phyloP scores from a whole-genome alignment of 1,140 invertebrate genomes.

The Episyrphus balteatus region DNA sequence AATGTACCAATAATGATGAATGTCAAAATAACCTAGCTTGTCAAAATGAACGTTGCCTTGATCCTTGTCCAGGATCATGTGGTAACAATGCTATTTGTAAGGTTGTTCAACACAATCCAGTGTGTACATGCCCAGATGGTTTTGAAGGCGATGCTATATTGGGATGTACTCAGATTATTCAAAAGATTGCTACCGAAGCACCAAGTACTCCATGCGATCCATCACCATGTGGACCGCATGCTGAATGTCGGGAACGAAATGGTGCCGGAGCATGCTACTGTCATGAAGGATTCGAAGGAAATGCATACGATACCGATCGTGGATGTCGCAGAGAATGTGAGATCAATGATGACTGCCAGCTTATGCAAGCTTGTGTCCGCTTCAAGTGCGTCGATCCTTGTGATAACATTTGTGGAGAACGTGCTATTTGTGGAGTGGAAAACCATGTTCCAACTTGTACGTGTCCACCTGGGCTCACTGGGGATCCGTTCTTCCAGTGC shows the following conservation, averaged over 20 bases:
- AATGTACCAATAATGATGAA: constrained; percentile 54
- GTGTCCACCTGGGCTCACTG: constrained; percentile 59
- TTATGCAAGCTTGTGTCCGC: constrained; percentile 55
- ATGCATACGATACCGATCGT: constrained; percentile 47
- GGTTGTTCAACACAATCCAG: constrained; percentile 62
- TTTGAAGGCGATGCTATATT: constrained; percentile 65
- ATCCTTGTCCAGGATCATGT: constrained; percentile 35
- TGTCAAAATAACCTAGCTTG: constrained; percentile 54
- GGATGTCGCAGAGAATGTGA: constrained; percentile 71
- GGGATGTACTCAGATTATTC: constrained; percentile 43
- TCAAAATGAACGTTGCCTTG: constrained; percentile 55
- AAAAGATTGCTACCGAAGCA: constrained; percentile 33
- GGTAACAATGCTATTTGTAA: constrained; percentile 34
- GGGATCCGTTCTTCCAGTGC: constrained; percentile 71
- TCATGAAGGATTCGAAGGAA: constrained; percentile 54
- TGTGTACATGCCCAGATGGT: constrained; percentile 58
- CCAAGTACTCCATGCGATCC: constrained; percentile 51
- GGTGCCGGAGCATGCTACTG: constrained; percentile 57
- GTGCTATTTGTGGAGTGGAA: constrained; percentile 60
- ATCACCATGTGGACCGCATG: constrained; percentile 58
- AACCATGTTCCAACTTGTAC: constrained; percentile 65
- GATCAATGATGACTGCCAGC: constrained; percentile 57
- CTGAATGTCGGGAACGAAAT: constrained; percentile 54
- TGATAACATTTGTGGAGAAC: constrained; percentile 56
- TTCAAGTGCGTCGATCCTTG: constrained; percentile 70